Percentiles rank a stretch among this genome's conserved stretches.
These are phyloP conservation scores for Hormaphis cornu DNA, from an alignment of 1,140 invertebrate species.

Conservation along the genomic window DNA sequence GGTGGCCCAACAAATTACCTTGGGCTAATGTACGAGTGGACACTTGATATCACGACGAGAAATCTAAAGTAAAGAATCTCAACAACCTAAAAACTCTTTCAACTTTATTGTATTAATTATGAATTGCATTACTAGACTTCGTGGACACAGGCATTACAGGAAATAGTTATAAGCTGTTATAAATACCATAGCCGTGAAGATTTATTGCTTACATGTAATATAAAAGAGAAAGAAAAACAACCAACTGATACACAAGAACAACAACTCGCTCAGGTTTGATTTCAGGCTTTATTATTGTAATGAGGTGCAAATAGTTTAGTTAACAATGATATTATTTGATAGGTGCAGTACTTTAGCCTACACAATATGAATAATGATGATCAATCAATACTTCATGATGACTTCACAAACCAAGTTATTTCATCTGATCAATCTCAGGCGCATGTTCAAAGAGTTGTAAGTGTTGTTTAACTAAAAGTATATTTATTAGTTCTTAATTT, in stretches of 20 bases:
- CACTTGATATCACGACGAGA: constrained; percentile 88
- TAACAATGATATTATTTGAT: constrained; percentile 31
- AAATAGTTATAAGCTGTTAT: constrained; percentile 97
- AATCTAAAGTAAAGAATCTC: constrained; percentile 71
- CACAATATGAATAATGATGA: constrained; percentile 94
- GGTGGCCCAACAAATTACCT: constrained; percentile 95
- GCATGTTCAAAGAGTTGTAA: constrained; percentile 83
- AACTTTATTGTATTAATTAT: background rate
- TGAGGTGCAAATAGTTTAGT: background rate
- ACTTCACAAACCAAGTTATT: constrained; percentile 87
- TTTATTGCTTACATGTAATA: constrained; percentile 83
- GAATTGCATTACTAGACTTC: constrained; percentile 63
- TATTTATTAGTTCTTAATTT: background rate
- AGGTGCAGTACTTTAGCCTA: constrained; percentile 75
- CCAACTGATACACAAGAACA: constrained; percentile 25
- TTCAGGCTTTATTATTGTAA: background rate
- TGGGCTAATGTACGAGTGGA: constrained; percentile 98
- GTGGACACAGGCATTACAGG: constrained; percentile 93
- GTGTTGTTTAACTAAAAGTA: constrained; percentile 39
- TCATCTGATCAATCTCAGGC: constrained; percentile 91
- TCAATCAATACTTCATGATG: constrained; percentile 90
- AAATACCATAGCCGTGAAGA: constrained; percentile 95
- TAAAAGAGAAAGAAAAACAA: constrained; percentile 68
- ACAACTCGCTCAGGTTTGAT: constrained; percentile 6
- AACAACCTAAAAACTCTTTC: background rate